Evolutionary conservation across 2,888 invertebrate species (phyloP).

Genomic region (Xiphydria camelus): DNA sequence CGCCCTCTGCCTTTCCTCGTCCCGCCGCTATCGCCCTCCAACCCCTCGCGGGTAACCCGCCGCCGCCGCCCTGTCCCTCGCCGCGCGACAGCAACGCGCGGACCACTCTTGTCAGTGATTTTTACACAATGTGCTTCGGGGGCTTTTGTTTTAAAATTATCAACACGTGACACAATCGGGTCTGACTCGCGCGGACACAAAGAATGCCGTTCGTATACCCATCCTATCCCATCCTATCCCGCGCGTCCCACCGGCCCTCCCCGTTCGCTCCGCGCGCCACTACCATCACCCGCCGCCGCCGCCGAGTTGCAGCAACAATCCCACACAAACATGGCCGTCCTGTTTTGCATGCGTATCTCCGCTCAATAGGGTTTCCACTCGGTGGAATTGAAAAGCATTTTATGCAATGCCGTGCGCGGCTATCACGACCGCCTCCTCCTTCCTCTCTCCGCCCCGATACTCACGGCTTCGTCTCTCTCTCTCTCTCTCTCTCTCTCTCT

Average conservation of each 20-base stretch:
- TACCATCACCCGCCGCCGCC: too few species aligned
- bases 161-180: conserved; percentile 55
- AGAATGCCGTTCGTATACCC: conserved; percentile 29
- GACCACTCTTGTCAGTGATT: conserved; percentile 39
- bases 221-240: background rate
- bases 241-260: conserved; percentile 2
- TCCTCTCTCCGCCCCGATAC: too few species aligned
- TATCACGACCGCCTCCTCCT: conserved; percentile 19
- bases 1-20: conserved; percentile 1
- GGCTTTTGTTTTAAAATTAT: conserved; percentile 55
- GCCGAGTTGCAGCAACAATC: conserved; percentile 11
- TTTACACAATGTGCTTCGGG: conserved; percentile 48
- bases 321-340: conserved; percentile 18
- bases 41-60: conserved; percentile 21
- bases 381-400: conserved; percentile 49
- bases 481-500: background rate
- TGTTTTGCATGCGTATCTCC: conserved; percentile 49
- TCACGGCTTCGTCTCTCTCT: too few species aligned
- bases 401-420: conserved; percentile 31
- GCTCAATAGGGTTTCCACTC: conserved; percentile 48
- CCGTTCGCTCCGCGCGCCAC: background rate
- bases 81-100: conserved; percentile 20
- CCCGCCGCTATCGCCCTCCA: background rate
- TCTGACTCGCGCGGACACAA: conserved; percentile 40
- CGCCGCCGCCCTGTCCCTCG: conserved; percentile 9